Evolutionary conservation across 35 echinoderm and acorn worm species (phyloP), one percentile per base, ranked within the genome.

Genomic region (Ophioderma brevispina): DNA sequence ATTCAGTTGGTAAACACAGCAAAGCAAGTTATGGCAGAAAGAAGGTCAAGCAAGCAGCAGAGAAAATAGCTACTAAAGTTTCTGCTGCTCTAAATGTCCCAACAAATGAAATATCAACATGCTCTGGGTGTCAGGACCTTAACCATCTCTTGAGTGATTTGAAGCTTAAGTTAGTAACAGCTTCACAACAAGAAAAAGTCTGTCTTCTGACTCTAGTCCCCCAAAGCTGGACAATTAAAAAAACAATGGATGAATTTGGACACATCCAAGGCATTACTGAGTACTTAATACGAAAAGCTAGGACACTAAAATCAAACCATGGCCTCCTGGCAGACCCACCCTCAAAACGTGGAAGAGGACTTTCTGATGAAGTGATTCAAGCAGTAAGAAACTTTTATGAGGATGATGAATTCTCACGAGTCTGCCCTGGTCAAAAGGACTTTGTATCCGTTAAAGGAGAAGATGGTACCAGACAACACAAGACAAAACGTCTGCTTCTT

Each of bases 371-470:
- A 70, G 28, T 30, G 2, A 6, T 15, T 8, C 59, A 70, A 25
- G 59, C 59, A 10, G 84, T 86, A 13, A 70, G 1, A 21, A 28
- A 3, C 1, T 86, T 86, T 86, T 63, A 86, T 30, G 33, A 75
- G 10, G 35, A 35, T 86, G 84, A 86, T 33, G 84, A 86, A 28
- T 55, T 64, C 19, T 49, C 38, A 14, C 49, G 84, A 70, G 4
- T 35, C 33, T 30, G 18, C 38, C 84, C 84, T 10, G 84, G 84
- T 8, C 39, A 56, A 64, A 86, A 86, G 46, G 84, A 86, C 34
- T 11, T 2, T 42, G 80, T 82, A 43, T 43, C 80, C 32, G 13
- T 82, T 8, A 46, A 46, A 46, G 41, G 5, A 46, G 41, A 4
- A 46, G 41, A 46, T 46, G 41, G 41, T 17, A 46, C 41, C 17